Evolutionary conservation across 2,113 vertebrate genomes (phyloP).

Genomic region (Pedetes capensis): DNA sequence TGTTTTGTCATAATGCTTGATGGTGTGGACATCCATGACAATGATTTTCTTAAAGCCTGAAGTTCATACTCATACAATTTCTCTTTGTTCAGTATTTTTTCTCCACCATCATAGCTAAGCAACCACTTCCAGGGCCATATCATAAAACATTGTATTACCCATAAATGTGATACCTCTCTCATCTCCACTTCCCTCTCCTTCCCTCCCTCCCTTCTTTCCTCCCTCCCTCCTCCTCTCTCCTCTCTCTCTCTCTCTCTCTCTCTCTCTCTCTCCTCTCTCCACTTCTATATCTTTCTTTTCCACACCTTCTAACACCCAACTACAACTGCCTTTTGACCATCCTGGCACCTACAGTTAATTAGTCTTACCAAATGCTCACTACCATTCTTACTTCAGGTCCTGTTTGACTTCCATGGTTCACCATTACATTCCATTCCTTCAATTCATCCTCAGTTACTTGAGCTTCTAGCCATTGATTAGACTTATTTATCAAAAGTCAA

Average conservation of each 20-base stretch:
- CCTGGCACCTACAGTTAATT: not conserved
- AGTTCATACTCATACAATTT: not conserved
- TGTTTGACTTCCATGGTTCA: not conserved
- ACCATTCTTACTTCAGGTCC: not conserved
- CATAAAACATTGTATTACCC: not conserved
- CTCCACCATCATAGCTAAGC: not conserved
- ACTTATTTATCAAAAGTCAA: not conserved
- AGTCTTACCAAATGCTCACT: not conserved
- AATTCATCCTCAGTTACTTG: not conserved
- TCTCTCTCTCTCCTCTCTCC: not conserved
- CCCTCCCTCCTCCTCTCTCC: not conserved
- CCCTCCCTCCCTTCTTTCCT: too few species aligned
- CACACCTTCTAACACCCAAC: not conserved
- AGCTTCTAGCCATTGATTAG: not conserved
- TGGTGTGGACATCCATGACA: not conserved
- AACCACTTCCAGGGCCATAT: not conserved
- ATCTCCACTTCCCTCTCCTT: not conserved
- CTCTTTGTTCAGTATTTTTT: not conserved
- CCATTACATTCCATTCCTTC: not conserved
- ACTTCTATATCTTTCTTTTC: not conserved
- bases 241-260: not conserved
- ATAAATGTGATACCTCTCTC: not conserved
- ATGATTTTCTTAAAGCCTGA: not conserved
- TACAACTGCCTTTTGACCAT: not conserved
- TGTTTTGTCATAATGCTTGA: not conserved